A percentile compares a stretch with the other conserved stretches of the same genome.
Conservation (phyloP, 2,797 vertebrate species). For the Lithobates sylvaticus region DNA sequence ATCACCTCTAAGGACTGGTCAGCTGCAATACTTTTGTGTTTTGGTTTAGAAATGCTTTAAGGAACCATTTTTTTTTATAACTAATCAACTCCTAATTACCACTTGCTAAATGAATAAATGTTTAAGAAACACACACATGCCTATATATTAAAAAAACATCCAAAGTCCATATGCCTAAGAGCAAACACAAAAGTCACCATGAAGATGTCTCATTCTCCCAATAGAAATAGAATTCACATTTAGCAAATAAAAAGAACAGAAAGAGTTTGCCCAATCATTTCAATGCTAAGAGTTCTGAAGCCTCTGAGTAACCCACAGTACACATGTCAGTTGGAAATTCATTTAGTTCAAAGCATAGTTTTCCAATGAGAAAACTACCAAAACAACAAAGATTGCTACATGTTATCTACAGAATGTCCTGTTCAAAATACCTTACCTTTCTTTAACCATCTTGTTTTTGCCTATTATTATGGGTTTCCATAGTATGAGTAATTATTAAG, state of each 20-base stretch:
- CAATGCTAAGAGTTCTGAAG: conserved; percentile 18
- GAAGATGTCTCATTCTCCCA: not conserved
- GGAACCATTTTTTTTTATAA: too few species aligned
- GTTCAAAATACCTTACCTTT: conserved; percentile 9
- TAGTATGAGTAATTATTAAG: too few species aligned
- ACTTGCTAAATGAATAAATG: too few species aligned
- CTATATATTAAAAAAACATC: too few species aligned
- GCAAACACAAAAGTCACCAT: not conserved
- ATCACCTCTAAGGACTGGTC: too few species aligned
- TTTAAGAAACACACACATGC: too few species aligned
- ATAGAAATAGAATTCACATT: conserved; percentile 14
- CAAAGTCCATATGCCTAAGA: too few species aligned
- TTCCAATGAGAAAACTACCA: conserved; percentile 8
- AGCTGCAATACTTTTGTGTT: too few species aligned
- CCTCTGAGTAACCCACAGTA: conserved; percentile 34
- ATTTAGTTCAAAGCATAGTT: conserved; percentile 44
- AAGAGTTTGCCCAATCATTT: conserved; percentile 31
- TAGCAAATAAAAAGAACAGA: conserved; percentile 29
- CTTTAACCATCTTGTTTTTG: not conserved
- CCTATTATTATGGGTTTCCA: not conserved
- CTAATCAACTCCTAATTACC: too few species aligned
- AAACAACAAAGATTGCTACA: conserved; percentile 18
- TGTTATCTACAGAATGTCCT: conserved; percentile 25
- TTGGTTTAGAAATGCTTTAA: too few species aligned
- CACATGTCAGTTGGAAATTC: conserved; percentile 35